A percentile compares a stretch with the other conserved stretches of the same genome.
phyloP scores from a whole-genome alignment of 2,888 invertebrate genomes.

The Zhuqinia jingwanae region DNA sequence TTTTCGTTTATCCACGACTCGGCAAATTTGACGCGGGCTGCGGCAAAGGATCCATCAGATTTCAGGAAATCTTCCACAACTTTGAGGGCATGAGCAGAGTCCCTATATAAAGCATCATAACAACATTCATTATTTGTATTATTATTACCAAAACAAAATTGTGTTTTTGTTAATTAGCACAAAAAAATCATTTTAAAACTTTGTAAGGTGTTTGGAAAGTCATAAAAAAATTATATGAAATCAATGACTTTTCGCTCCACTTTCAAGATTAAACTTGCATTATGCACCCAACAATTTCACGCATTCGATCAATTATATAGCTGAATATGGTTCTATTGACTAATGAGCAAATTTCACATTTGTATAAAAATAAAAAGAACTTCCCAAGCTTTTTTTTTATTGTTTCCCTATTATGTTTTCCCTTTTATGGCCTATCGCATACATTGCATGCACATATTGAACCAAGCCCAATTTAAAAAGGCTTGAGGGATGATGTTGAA shows the following conservation, averaged over 20 bases:
- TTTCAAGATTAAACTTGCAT: conserved; percentile 25
- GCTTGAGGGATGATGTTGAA: too few relatives aligned
- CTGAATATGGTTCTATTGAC: too few relatives aligned
- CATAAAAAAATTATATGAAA: too few relatives aligned
- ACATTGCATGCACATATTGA: too few relatives aligned
- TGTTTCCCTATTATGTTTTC: not conserved
- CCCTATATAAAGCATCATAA: conserved; percentile 44
- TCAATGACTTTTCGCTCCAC: conserved; percentile 48
- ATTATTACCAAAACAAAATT: conserved; percentile 14
- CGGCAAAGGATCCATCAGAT: conserved; percentile 68
- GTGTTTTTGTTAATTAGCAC: too few relatives aligned
- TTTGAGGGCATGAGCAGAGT: conserved; percentile 67
- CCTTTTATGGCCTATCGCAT: too few relatives aligned
- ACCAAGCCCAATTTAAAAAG: too few relatives aligned
- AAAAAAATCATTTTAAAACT: too few relatives aligned
- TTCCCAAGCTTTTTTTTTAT: not conserved
- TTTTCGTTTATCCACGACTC: conserved; percentile 75
- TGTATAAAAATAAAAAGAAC: conserved; percentile 24
- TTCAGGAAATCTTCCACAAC: conserved; percentile 73
- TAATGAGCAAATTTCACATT: conserved; percentile 54
- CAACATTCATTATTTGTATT: not conserved
- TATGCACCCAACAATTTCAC: too few relatives aligned
- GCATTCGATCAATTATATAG: too few relatives aligned
- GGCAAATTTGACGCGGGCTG: conserved; percentile 71
- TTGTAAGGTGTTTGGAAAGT: too few relatives aligned